phyloP scores from a whole-genome alignment of 1,140 invertebrate genomes.

The Cyrtorhinus lividipennis region DNA sequence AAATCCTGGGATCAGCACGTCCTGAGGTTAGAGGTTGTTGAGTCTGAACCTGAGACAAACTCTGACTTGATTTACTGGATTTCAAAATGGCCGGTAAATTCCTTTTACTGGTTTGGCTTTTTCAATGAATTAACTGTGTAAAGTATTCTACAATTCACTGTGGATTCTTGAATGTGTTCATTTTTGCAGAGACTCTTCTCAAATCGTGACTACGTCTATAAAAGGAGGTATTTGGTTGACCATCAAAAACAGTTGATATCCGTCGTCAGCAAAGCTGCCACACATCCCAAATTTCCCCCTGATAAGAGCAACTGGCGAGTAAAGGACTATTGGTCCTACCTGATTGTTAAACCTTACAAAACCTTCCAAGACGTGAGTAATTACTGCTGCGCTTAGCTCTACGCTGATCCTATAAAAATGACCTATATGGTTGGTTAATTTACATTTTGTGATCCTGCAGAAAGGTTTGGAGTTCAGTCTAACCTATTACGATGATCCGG shows the following conservation, averaged over 20 bases:
- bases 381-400: not conserved
- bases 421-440: too few species aligned
- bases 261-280: conserved; percentile 33
- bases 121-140: too few species aligned
- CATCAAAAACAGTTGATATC: conserved; percentile 33
- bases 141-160: not conserved
- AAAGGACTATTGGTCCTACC: conserved; percentile 68
- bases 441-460: conserved; percentile 23
- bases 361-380: conserved; percentile 40
- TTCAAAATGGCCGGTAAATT: conserved; percentile 65
- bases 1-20: conserved; percentile 68
- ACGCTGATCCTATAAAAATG: too few species aligned
- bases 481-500: conserved; percentile 78
- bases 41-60: conserved; percentile 40
- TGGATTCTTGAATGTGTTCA: too few species aligned
- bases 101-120: too few species aligned
- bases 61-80: conserved; percentile 76
- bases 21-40: conserved; percentile 47
- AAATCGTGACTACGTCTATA: conserved; percentile 76
- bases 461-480: conserved; percentile 65
- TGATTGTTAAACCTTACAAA: conserved; percentile 60
- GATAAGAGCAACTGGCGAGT: conserved; percentile 37
- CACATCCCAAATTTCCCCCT: conserved; percentile 30
- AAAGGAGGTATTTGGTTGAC: conserved; percentile 51
- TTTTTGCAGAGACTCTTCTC: conserved; percentile 53